phyloP scores from a whole-genome alignment of 2,888 invertebrate species.

The Drosophila pegasa region DNA sequence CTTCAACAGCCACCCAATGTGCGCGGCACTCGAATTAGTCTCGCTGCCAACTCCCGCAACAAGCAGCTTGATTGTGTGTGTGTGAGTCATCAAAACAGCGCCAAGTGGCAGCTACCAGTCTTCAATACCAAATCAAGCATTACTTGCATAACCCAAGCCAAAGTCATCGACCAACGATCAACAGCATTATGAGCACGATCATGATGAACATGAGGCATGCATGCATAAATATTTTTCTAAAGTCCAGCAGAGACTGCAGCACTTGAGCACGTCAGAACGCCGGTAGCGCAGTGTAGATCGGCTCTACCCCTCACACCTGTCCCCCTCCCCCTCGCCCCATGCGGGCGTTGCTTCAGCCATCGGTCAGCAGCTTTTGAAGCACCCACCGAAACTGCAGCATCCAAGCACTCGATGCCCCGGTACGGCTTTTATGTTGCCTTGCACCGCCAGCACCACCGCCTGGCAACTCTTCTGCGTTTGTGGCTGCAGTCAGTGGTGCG shows the following conservation, averaged over 20 bases:
- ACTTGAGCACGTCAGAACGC: slow-evolving; percentile 66
- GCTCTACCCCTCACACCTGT: background rate
- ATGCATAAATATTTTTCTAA: slow-evolving; percentile 78
- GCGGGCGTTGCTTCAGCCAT: slow-evolving; percentile 23
- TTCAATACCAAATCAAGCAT: slow-evolving; percentile 81
- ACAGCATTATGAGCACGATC: slow-evolving; percentile 39
- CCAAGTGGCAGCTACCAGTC: slow-evolving; percentile 76
- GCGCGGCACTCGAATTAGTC: slow-evolving; percentile 63
- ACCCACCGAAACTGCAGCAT: slow-evolving; percentile 68
- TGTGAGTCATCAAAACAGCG: slow-evolving; percentile 69
- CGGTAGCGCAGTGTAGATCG: slow-evolving; percentile 53
- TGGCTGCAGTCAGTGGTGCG: slow-evolving; percentile 49
- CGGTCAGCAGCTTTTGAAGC: slow-evolving; percentile 71
- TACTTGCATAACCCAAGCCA: slow-evolving; percentile 77
- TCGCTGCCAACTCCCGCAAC: slow-evolving; percentile 39
- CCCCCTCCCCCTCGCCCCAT: background rate
- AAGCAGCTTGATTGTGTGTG: slow-evolving; percentile 40
- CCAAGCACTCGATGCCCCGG: slow-evolving; percentile 37
- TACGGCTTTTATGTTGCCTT: slow-evolving; percentile 59
- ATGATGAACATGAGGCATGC: slow-evolving; percentile 41
- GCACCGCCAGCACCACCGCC: slow-evolving; percentile 20
- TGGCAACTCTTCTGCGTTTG: background rate
- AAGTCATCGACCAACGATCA: slow-evolving; percentile 71
- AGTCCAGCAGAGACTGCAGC: slow-evolving; percentile 50
- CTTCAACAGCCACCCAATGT: slow-evolving; percentile 53